Percentiles rank a stretch among this genome's conserved stretches.
Conservation (phyloP, 2,113 vertebrate species). For the Xiphophorus couchianus region DNA sequence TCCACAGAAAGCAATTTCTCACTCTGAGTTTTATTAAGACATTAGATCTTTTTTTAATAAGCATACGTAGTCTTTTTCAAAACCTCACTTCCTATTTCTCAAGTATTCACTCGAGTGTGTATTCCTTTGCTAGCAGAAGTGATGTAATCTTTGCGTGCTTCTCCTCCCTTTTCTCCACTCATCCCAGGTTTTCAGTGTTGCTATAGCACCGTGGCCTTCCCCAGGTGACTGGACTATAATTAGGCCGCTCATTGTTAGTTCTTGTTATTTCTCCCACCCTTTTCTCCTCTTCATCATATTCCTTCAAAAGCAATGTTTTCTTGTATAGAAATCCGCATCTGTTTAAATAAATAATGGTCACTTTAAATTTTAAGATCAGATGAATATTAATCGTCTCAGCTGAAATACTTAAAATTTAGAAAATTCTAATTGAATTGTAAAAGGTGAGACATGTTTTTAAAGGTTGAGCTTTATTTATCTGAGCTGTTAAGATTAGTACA, state of each 20-base stretch:
- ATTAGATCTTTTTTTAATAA: not conserved
- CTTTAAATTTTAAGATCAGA: too few species aligned
- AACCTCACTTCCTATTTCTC: not conserved
- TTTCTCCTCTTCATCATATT: not conserved
- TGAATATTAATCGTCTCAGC: not conserved
- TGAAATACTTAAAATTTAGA: not conserved
- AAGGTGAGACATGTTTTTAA: conserved; percentile 56
- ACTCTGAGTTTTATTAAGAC: too few species aligned
- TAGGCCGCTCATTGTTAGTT: conserved; percentile 47
- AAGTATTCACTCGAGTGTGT: not conserved
- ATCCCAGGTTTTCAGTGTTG: conserved; percentile 52
- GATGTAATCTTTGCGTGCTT: conserved; percentile 26
- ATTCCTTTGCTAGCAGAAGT: conserved; percentile 25
- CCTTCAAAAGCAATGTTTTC: not conserved
- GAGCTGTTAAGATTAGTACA: conserved; percentile 2
- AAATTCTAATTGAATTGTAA: conserved; percentile 19
- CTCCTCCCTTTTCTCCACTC: conserved; percentile 7
- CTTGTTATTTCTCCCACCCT: conserved; percentile 8
- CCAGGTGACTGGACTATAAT: conserved; percentile 65
- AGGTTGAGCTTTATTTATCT: not conserved
- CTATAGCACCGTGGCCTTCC: conserved; percentile 51
- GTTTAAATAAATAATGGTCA: too few species aligned
- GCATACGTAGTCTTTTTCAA: not conserved
- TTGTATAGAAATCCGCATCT: too few species aligned
- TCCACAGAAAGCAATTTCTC: too few species aligned